Evolutionary conservation across 2,888 invertebrate species (phyloP).

Genomic region (Pandemis cinnamomeana): DNA sequence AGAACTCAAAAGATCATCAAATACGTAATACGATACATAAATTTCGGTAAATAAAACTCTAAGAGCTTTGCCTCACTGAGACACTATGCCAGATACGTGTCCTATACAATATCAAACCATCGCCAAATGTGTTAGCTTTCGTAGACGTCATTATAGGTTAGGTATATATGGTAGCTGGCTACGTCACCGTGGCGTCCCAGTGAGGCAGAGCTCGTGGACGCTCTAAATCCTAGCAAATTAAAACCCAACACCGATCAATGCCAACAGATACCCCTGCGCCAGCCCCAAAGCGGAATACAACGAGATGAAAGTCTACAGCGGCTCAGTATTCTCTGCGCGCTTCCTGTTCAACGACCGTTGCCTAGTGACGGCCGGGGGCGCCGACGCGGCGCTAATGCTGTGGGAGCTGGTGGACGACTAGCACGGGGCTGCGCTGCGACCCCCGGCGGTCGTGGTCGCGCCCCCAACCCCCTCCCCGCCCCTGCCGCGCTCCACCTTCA

Average conservation of each 20-base stretch:
- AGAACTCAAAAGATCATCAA: constrained; percentile 3
- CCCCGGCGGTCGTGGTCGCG: constrained; percentile 71
- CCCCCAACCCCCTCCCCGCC: constrained; percentile 76
- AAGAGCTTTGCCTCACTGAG: too few species aligned
- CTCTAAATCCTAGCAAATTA: too few species aligned
- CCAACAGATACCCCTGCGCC: constrained; percentile 91
- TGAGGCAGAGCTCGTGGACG: too few species aligned
- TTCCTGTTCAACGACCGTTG: constrained; percentile 95
- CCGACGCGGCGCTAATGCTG: constrained; percentile 95
- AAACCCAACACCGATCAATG: neutral
- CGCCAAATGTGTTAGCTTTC: too few species aligned
- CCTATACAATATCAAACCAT: too few species aligned
- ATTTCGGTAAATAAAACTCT: too few species aligned
- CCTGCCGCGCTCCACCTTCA: constrained; percentile 62
- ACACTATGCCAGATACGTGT: too few species aligned
- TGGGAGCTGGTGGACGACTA: constrained; percentile 95
- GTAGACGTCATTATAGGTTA: too few species aligned
- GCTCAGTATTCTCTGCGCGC: constrained; percentile 90
- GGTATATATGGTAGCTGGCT: too few species aligned
- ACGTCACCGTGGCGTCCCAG: too few species aligned
- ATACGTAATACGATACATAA: neutral
- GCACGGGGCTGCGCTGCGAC: constrained; percentile 68
- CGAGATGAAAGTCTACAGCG: constrained; percentile 94
- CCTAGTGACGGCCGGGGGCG: constrained; percentile 93
- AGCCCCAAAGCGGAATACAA: constrained; percentile 94